Evolutionary conservation across 2,797 vertebrate species (phyloP), one percentile per base, ranked within the genome.

Genomic region (Coreius guichenoti): DNA sequence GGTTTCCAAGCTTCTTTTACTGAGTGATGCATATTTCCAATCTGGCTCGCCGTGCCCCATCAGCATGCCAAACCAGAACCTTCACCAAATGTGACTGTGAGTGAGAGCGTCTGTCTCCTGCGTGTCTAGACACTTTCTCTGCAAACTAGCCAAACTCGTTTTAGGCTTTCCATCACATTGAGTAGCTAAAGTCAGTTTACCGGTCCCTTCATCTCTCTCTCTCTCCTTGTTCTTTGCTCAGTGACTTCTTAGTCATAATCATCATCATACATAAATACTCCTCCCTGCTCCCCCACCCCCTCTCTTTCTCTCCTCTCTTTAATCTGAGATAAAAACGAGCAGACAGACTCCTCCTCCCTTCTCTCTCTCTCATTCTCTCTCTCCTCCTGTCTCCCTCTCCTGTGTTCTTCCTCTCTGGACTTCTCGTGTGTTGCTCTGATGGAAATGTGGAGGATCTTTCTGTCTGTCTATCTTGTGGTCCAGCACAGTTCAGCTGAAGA

Each of bases 401-500:
- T 92, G 65, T 77, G 82, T 81, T 88, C 87, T 87, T 83, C 78
- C 84, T 90, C 87, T 86, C 87, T 73, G 85, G 81, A 94, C 93
- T 93, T 93, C 92, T 92, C 90, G 93, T 94, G 93, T 86, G 85
- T 84, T 74, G 78, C 79, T 72, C 77, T 88, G 87, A 88, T 86
- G 86, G 94, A 94, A 92, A 96, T 96, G 95, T 96, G 95, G 95
- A 95, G 93, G 92, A 91, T 95, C 90, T 91, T 95, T 92, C 90
- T 96, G 88, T 94, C 89, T 91, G 93, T 96, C 92, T 95, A 92
- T 91, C 90, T 95, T 87, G 93, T 93, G 90, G 89, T 96, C 90
- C 95, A 95, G 93, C 91, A 93, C 47, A 91, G 93, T 92, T 94
- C 93, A 92, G 95, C 95, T 86, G 95, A 96, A 93, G 95, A 96